Evolutionary conservation across 2,113 vertebrate genomes (phyloP).

Genomic region (Pangasianodon hypophthalmus): DNA sequence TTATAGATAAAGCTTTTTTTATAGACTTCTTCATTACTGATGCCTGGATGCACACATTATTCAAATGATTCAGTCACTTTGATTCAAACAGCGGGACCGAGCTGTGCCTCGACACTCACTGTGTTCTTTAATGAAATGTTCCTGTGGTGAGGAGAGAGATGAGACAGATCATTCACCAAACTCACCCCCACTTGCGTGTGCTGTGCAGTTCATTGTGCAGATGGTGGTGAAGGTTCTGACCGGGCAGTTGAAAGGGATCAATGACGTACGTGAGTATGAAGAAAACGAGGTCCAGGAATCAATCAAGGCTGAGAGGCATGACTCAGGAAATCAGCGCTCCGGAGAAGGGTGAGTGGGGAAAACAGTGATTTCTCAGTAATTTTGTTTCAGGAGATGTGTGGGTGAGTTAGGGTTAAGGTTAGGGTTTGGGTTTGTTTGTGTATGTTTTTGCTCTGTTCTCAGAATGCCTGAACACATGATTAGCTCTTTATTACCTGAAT

Average conservation of each 20-base stretch:
- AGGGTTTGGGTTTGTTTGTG: not conserved
- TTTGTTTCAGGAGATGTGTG: not conserved
- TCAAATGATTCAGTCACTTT: not conserved
- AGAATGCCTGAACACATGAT: not conserved
- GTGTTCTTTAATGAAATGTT: not conserved
- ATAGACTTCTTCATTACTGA: not conserved
- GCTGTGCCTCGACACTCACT: too few relatives aligned
- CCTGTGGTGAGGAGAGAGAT: not conserved
- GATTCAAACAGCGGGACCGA: not conserved
- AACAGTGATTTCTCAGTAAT: not conserved
- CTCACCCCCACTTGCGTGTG: not conserved
- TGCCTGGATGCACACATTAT: not conserved
- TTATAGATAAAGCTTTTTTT: not conserved
- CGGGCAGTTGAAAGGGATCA: constrained; percentile 86
- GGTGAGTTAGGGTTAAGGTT: not conserved
- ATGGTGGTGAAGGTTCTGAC: constrained; percentile 89
- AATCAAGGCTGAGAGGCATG: constrained; percentile 43
- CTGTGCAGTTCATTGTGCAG: constrained; percentile 86
- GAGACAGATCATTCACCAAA: not conserved
- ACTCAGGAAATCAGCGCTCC: constrained; percentile 67
- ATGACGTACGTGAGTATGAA: constrained; percentile 90
- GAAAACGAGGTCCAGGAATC: constrained; percentile 65
- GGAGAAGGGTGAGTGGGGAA: constrained; percentile 61
- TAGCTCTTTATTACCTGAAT: not conserved
- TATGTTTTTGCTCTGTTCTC: not conserved